These are phyloP conservation scores for Lordiphosa mommai DNA, from an alignment of 1,140 invertebrate genomes.

Conservation along the genomic window DNA sequence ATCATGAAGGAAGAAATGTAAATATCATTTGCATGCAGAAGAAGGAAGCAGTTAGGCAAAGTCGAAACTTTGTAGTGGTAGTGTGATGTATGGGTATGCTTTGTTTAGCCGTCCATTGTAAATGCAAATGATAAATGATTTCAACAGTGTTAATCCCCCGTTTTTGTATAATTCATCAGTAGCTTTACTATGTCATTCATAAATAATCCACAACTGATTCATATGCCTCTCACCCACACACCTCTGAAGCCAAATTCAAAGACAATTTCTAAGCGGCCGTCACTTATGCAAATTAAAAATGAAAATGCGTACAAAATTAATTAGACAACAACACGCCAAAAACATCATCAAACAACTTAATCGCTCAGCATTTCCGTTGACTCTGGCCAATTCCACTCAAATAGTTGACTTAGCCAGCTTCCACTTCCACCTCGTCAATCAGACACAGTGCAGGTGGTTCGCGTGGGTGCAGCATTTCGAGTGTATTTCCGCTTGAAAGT, in stretches of 20 bases:
- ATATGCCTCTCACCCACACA: constrained; percentile 30
- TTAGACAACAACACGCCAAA: constrained; percentile 31
- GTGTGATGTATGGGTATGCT: too few relatives aligned
- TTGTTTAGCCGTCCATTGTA: too few relatives aligned
- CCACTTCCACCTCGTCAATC: constrained; percentile 45
- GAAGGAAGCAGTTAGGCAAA: too few relatives aligned
- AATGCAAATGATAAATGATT: too few relatives aligned
- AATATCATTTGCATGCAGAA: too few relatives aligned
- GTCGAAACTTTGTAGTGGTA: too few relatives aligned
- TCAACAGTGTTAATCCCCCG: too few relatives aligned
- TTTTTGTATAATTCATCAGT: constrained; percentile 6
- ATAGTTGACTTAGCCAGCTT: constrained; percentile 48
- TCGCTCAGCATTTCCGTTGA: constrained; percentile 62
- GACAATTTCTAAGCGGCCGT: constrained; percentile 34
- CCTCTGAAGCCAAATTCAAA: not conserved
- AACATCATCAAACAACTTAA: constrained; percentile 39
- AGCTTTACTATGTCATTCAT: constrained; percentile 39
- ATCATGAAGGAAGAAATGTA: too few relatives aligned
- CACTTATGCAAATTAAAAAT: constrained; percentile 62
- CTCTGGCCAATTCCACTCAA: constrained; percentile 36
- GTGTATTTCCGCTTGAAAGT: constrained; percentile 75
- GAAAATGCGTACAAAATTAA: constrained; percentile 43
- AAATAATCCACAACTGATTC: constrained; percentile 37
- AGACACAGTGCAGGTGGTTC: constrained; percentile 61
- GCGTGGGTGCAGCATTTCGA: constrained; percentile 63